Base-by-base conservation (phyloP, 2,113 vertebrate genomes). In the Perca schrenkii region DNA sequence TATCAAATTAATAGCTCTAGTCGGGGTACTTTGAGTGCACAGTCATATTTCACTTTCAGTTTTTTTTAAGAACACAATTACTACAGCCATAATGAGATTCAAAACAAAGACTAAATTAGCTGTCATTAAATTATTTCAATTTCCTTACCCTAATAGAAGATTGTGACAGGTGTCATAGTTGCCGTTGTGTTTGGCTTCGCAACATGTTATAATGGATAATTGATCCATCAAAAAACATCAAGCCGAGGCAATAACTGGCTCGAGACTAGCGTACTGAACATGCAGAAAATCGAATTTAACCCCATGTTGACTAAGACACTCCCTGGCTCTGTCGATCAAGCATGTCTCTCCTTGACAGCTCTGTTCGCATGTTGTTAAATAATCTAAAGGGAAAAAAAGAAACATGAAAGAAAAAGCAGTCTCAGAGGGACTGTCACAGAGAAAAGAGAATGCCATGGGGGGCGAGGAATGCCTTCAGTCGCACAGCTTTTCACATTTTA, bases 401-500 rank as follows among this genome's bases (percentile, higher is more conserved):
- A 93, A 93, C 89, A 94, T 93, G 91, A 95, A 94, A 94, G 90
- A 93, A 91, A 95, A 95, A 94, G 82, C 80, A 84, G 93, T 92
- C 92, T 93, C 94, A 90, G 92, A 92, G 95, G 93, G 94, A 91
- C 93, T 96, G 95, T 96, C 95, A 95, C 82, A 90, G 82, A 93
- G 93, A 94, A 94, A 88, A 34, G 89, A 93, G 91, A 94, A 91
- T 83, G 93, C 90, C 93, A 93, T 77, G 76, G 94, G 93, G 95
- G 90, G 90, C 76, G 82, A 94, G 94, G 94, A 95, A 94, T 94
- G 95, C 93, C 95, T 97, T 96, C 92, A 90, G 94, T 94, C 83
- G 86, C 89, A 80, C 91, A 90, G 94, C 94, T 96, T 96, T 96
- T 95, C 95, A 96, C 96, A 95, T 96, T 96, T 96, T 96, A 96